Base-by-base conservation (phyloP, 92 coral and sea anemone species). In the Siderastrea radians region DNA sequence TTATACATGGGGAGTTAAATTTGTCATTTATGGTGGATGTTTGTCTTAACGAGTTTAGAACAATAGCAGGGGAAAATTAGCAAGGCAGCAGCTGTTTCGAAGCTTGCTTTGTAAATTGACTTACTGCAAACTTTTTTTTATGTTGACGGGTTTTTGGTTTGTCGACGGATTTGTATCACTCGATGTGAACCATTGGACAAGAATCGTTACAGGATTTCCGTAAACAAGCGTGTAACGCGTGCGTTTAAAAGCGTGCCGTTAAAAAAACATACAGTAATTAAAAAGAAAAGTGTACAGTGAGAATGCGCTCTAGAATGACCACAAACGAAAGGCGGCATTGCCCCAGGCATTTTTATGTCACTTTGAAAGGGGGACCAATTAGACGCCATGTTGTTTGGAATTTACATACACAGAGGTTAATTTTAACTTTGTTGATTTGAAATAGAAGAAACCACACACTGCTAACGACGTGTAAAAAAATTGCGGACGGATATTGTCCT, bases 21-120 rank as follows among this genome's bases (percentile, higher is more conserved):
- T 68, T 7, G 85, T 47, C 51, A 67, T 80, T 52, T 67, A 49
- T 13, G 50, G 61, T 52, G 49, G 12, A 50, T 80, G 51, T 50
- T 81, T 67, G 76, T 7, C 16, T 17, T 38, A 44, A 45, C 26
- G 60, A 65, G 55, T 49, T 16, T 0, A 50, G 9, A 67, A 80
- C 75, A 80, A 80, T 78, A n/a, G 47, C 16, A 14, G 64, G 59
- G 59, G 57, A 64, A 79, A 60, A 79, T 81, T 43, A 44, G 52
- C 67, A 45, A 26, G 3, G 65, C 46, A 13, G 10, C 85, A 81
- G 85, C 75, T 81, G 85, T 17, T 67, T 68, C 15, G 3, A 3
- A 48, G 45, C 54, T 68, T 38, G 76, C 44, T 66, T 68, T 10
- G 6, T 68, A 17, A 61, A 78, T 59, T 58, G 59, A 16, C 43